These are phyloP conservation scores for Drosophila setosimentum DNA, from an alignment of 2,888 invertebrate species.

Conservation along the genomic window DNA sequence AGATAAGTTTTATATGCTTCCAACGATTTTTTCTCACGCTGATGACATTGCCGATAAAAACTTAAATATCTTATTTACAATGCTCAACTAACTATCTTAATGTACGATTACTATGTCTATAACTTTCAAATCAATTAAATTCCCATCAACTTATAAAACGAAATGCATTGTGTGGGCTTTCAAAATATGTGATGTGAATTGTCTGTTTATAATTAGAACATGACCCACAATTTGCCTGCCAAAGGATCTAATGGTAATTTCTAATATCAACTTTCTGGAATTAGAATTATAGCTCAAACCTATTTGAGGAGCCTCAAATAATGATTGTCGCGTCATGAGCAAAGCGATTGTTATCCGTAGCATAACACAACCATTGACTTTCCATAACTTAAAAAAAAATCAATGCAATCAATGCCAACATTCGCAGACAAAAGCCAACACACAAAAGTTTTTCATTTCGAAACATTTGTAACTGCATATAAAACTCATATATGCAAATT, in stretches of 20 bases:
- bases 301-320: constrained; percentile 36
- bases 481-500: constrained; percentile 50
- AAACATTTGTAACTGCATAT: constrained; percentile 49
- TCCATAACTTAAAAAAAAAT: neutral
- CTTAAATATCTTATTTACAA: neutral
- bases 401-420: constrained; percentile 17
- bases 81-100: neutral
- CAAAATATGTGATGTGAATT: neutral
- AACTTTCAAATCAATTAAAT: constrained; percentile 42
- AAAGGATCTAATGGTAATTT: constrained; percentile 43
- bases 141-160: constrained; percentile 32
- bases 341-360: constrained; percentile 43
- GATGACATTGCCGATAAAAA: constrained; percentile 9
- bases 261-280: neutral
- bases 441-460: constrained; percentile 53
- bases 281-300: constrained; percentile 3
- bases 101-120: neutral
- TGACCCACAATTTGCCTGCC: constrained; percentile 33
- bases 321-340: constrained; percentile 53
- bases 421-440: constrained; percentile 46
- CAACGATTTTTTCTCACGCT: constrained; percentile 52
- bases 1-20: constrained; percentile 21
- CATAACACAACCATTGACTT: constrained; percentile 35
- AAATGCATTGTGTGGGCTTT: constrained; percentile 22
- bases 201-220: constrained; percentile 39